Evolutionary conservation across 1,140 invertebrate species (phyloP).

Genomic region (Halesus radiatus): DNA sequence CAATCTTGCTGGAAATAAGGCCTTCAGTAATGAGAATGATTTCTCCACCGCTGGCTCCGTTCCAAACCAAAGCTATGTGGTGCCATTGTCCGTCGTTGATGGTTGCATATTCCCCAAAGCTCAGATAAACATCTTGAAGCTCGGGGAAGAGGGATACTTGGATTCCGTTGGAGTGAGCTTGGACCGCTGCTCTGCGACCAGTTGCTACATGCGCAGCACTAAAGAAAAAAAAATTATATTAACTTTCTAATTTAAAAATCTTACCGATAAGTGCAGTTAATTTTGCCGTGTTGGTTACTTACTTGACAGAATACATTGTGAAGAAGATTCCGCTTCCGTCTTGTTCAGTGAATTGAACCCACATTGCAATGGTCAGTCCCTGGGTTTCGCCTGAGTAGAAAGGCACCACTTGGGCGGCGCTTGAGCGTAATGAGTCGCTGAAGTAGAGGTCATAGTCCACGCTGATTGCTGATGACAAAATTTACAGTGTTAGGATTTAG

Average conservation of each 20-base stretch:
- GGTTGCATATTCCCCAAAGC: constrained; percentile 91
- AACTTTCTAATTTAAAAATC: neutral
- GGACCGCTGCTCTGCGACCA: constrained; percentile 84
- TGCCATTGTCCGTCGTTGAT: constrained; percentile 98
- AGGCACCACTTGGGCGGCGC: constrained; percentile 90
- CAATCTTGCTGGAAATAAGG: constrained; percentile 90
- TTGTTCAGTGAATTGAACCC: constrained; percentile 94
- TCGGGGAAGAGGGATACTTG: constrained; percentile 91
- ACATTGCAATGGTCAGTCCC: constrained; percentile 92
- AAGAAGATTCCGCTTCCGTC: constrained; percentile 95
- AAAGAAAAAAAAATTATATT: constrained; percentile 58
- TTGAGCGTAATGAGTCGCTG: constrained; percentile 89
- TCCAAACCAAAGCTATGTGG: constrained; percentile 94
- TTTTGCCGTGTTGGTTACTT: constrained; percentile 59
- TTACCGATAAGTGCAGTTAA: no score
- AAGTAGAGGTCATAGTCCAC: constrained; percentile 97
- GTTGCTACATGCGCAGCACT: constrained; percentile 84
- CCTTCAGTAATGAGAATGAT: constrained; percentile 92
- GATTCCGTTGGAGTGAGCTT: constrained; percentile 91
- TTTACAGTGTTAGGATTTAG: constrained; percentile 16
- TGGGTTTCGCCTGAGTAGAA: constrained; percentile 84
- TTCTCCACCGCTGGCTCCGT: constrained; percentile 86
- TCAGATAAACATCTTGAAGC: constrained; percentile 90
- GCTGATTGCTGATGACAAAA: constrained; percentile 82
- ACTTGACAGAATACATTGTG: constrained; percentile 90